Conservation (phyloP, 2,888 invertebrate genomes). For the Oscheius myriophilus region DNA sequence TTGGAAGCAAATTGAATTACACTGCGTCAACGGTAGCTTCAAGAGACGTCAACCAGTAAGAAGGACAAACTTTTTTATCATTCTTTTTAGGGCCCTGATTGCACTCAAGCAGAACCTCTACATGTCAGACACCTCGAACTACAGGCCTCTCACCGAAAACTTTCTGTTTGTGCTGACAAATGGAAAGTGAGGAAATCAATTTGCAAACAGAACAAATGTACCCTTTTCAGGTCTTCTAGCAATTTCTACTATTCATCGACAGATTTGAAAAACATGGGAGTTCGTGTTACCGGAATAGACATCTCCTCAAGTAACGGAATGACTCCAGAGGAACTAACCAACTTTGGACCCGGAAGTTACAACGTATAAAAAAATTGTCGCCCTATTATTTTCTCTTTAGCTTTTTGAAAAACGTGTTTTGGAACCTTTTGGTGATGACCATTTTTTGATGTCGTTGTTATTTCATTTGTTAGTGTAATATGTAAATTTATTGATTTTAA, state of each 20-base stretch:
- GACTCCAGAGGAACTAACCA: conserved; percentile 23
- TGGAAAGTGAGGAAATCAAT: conserved; percentile 41
- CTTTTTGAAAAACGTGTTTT: too few species aligned
- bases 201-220: too few species aligned
- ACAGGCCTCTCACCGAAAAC: conserved; percentile 40
- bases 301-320: conserved; percentile 30
- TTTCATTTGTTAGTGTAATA: too few species aligned
- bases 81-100: too few species aligned
- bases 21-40: conserved; percentile 4
- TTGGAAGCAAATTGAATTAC: conserved; percentile 18
- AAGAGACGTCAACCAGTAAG: too few species aligned
- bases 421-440: too few species aligned
- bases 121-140: conserved; percentile 3
- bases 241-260: conserved; percentile 17
- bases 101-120: neutral
- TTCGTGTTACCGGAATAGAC: conserved; percentile 37
- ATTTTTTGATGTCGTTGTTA: too few species aligned
- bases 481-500: too few species aligned
- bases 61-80: too few species aligned
- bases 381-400: too few species aligned
- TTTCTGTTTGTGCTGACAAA: conserved; percentile 38
- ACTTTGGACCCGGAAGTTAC: conserved; percentile 35
- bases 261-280: conserved; percentile 32
- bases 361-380: too few species aligned
- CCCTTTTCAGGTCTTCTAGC: conserved; percentile 29